Percentiles rank a stretch among this genome's conserved stretches.
Conservation (phyloP, 64 coral and sea anemone species). For the Montipora capricornis region DNA sequence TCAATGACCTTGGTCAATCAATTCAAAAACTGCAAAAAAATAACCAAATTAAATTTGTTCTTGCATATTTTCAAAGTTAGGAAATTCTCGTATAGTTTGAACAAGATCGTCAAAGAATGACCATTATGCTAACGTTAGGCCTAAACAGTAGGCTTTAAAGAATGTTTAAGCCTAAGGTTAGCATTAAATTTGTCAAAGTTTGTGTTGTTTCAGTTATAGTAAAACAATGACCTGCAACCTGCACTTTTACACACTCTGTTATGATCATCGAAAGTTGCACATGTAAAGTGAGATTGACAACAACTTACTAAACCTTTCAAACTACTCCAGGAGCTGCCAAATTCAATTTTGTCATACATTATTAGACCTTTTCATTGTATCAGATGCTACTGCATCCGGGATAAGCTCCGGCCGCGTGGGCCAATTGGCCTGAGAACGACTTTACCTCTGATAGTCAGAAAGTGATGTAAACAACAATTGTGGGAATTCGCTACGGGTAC, state of each 20-base stretch:
- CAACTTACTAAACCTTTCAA: slow-evolving; percentile 17
- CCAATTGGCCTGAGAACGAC: too few species aligned
- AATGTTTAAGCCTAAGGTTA: too few species aligned
- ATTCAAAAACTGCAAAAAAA: slow-evolving; percentile 14
- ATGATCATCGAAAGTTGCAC: background rate
- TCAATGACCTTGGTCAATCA: background rate
- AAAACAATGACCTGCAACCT: too few species aligned
- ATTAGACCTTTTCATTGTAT: background rate
- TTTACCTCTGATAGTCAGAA: too few species aligned
- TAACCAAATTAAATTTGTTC: background rate
- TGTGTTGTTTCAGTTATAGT: too few species aligned
- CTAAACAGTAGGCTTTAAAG: too few species aligned
- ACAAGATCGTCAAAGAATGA: background rate
- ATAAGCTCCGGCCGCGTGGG: too few species aligned
- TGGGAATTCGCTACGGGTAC: too few species aligned
- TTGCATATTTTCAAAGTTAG: background rate
- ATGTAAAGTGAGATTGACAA: slow-evolving; percentile 10
- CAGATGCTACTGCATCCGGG: too few species aligned
- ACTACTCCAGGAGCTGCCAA: background rate
- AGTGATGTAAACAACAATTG: too few species aligned
- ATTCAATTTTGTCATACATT: slow-evolving; percentile 37
- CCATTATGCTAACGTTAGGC: background rate
- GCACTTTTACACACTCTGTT: background rate
- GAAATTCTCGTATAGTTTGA: slow-evolving; percentile 15
- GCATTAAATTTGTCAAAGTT: too few species aligned